Percentiles rank a stretch among this genome's conserved stretches.
Evolutionary conservation across 2,113 vertebrate genomes (phyloP).

Genomic region (Ovis aries): DNA sequence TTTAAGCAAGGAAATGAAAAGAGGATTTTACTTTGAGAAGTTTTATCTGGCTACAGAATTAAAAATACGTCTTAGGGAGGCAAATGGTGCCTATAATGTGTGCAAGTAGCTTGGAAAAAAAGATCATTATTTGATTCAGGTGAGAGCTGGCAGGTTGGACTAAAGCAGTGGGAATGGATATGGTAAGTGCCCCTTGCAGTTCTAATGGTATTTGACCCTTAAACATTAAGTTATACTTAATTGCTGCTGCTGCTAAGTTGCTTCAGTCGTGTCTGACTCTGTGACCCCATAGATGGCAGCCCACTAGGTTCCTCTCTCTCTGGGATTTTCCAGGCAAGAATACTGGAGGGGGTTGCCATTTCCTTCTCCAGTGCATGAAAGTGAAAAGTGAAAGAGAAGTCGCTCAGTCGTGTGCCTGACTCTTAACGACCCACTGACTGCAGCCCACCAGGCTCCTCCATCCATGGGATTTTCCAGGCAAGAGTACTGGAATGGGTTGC

Average conservation of each 20-base stretch:
- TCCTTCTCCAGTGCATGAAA: not conserved
- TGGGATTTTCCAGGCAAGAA: not conserved
- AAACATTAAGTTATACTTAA: not conserved
- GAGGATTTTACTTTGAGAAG: not conserved
- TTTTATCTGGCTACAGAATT: not conserved
- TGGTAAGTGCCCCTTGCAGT: not conserved
- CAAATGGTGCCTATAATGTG: not conserved
- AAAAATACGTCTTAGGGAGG: not conserved
- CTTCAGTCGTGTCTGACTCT: not conserved
- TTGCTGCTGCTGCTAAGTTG: not conserved
- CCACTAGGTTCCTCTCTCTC: not conserved
- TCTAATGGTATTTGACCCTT: not conserved
- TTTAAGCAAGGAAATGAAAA: not conserved
- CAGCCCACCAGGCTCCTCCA: too few species aligned
- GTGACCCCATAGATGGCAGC: not conserved
- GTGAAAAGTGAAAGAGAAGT: too few species aligned
- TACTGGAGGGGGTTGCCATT: not conserved
- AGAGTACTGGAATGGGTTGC: too few species aligned
- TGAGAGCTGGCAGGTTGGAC: not conserved
- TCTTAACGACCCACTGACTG: too few species aligned
- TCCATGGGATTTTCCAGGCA: too few species aligned
- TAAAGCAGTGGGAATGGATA: not conserved
- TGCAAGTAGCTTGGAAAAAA: not conserved
- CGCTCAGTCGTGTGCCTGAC: accelerated
- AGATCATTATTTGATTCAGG: not conserved